Base-by-base conservation (phyloP, 1,140 invertebrate species). In the Bombus breviceps region DNA sequence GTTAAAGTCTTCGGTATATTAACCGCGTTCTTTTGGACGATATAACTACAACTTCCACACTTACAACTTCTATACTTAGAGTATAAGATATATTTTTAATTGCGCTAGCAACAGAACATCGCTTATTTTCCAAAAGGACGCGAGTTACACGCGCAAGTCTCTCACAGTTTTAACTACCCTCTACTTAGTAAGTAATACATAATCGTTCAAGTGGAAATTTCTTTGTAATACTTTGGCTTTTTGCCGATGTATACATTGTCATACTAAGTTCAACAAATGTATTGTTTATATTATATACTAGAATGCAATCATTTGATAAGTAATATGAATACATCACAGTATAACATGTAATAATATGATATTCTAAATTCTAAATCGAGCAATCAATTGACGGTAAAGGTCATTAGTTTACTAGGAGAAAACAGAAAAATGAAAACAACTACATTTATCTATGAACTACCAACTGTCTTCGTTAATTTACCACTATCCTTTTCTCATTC, bases 241-340 rank as follows among this genome's bases (percentile, higher is more conserved):
- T 73, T 64, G 34, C 57, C n/a, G 68, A 78, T 37, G 34, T 64
- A 66, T n/a, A 73, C 32, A 62, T 53, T 71, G 64, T 71, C 53
- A 15, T 32, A 75, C 12, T 47, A 57, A 37, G 9, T 62, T 84
- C 28, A 32, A 80, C 53, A 37, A 80, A 71, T 64, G 22, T 78
- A 72, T 37, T 37, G 25, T 34, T 62, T 28, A n/a, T 39, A 32
- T 10, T 43, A 39, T 62, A 62, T 39, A 43, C 64, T 53, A 62
- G 73, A 83, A 86, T 86, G 68, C 81, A 78, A 81, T 78, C 57
- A 47, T 69, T 37, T 43, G 59, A 57, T 71, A 57, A 28, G n/a
- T 64, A 78, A 86, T 71, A 64, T 22, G 81, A 86, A 83, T 78
- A 86, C 85, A 86, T 84, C 85, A 86, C 85, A 86, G 85, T 75